Conservation (phyloP, 2,797 vertebrate species). For the Sebastolobus altivelis region DNA sequence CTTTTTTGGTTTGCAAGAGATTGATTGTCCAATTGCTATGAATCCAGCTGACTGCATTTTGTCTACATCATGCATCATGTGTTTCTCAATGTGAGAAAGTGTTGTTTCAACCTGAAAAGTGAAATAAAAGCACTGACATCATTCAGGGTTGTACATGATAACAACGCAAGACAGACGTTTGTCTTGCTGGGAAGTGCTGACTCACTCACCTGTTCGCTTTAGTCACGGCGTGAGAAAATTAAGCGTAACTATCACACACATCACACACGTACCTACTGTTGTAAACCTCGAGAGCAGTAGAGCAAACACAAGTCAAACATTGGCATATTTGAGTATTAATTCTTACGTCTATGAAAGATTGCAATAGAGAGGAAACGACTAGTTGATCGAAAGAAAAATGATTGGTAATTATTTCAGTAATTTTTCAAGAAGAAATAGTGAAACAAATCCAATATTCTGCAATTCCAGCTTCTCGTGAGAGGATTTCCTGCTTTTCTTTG, state of each 20-base stretch:
- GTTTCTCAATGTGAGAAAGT: slow-evolving; percentile 3
- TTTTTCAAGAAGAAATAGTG: background rate
- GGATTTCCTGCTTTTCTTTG: background rate
- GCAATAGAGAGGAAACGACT: background rate
- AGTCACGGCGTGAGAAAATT: slow-evolving; percentile 55
- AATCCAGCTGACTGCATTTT: slow-evolving; percentile 9
- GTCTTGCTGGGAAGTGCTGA: slow-evolving; percentile 29
- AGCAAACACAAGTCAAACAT: background rate
- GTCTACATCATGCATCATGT: background rate
- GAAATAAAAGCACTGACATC: slow-evolving; percentile 30
- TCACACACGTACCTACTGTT: background rate
- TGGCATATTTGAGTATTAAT: background rate
- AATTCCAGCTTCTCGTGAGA: background rate
- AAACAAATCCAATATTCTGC: background rate
- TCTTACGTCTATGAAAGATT: background rate
- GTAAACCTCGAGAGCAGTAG: background rate
- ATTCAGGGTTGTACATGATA: slow-evolving; percentile 19
- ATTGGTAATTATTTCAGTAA: background rate
- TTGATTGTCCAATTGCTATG: slow-evolving; percentile 2
- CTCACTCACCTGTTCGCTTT: slow-evolving; percentile 62
- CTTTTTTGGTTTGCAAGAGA: slow-evolving; percentile 8
- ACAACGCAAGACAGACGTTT: slow-evolving; percentile 9
- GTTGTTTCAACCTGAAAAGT: slow-evolving; percentile 22
- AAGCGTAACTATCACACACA: background rate
- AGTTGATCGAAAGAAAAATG: background rate